Conservation (phyloP, 2,113 vertebrate species). For the Rutilus rutilus region DNA sequence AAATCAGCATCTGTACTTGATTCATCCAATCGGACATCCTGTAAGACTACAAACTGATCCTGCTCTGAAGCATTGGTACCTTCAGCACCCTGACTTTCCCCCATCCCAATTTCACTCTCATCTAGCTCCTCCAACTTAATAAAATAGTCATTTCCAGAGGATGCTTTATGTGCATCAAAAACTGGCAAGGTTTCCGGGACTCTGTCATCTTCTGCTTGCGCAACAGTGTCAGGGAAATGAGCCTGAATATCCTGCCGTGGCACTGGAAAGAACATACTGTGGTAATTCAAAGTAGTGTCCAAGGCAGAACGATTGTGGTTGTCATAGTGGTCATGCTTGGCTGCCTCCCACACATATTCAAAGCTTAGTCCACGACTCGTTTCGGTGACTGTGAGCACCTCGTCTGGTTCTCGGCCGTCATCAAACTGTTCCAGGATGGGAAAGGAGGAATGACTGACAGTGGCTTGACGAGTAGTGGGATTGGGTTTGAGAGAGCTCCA, state of each 20-base stretch:
- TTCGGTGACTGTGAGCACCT: constrained; percentile 94
- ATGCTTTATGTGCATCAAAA: constrained; percentile 89
- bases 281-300: constrained; percentile 86
- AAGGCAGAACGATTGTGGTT: constrained; percentile 74
- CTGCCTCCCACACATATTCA: constrained; percentile 96
- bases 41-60: constrained; percentile 77
- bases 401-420: constrained; percentile 90
- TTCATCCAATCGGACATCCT: constrained; percentile 83
- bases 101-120: constrained; percentile 73
- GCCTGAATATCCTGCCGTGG: constrained; percentile 85
- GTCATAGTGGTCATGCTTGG: constrained; percentile 92
- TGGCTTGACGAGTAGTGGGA: constrained; percentile 78
- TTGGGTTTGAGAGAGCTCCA: constrained; percentile 93
- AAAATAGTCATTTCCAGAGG: constrained; percentile 91
- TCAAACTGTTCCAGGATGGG: constrained; percentile 93
- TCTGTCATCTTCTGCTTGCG: constrained; percentile 67
- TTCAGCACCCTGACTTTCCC: constrained; percentile 72
- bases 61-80: constrained; percentile 68
- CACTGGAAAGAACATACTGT: constrained; percentile 91
- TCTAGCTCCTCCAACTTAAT: constrained; percentile 93
- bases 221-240: constrained; percentile 77
- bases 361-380: constrained; percentile 96
- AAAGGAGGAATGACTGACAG: constrained; percentile 85
- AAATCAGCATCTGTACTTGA: constrained; percentile 88
- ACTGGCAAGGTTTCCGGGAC: constrained; percentile 89